Percentiles rank a stretch among this genome's conserved stretches.
phyloP scores from a whole-genome alignment of 2,797 vertebrate genomes.

The Acropternis orthonyx region DNA sequence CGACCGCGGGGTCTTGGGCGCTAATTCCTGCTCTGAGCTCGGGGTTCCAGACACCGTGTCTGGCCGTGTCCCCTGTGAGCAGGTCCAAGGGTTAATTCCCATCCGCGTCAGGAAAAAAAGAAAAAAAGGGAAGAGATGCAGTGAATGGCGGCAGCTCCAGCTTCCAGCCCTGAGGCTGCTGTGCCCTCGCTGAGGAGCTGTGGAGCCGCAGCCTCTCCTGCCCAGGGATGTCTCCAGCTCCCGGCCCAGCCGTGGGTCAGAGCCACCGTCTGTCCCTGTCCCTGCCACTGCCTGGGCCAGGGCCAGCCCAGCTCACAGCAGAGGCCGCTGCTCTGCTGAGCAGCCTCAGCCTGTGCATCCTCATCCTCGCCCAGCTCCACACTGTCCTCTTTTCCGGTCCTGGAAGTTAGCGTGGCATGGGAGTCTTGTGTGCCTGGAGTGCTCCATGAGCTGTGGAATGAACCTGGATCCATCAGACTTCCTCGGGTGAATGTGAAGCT shows the following conservation, averaged over 20 bases:
- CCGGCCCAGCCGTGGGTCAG: accelerated
- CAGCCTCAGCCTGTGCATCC: not conserved
- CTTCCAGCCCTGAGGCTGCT: not conserved
- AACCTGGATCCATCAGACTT: not conserved
- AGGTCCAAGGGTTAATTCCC: constrained; percentile 23
- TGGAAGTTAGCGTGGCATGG: accelerated
- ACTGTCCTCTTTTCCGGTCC: not conserved
- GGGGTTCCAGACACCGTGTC: not conserved
- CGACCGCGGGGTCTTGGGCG: not conserved
- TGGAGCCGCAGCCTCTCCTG: not conserved
- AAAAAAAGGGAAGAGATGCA: not conserved
- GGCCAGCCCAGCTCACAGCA: not conserved
- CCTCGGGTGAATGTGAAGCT: accelerated
- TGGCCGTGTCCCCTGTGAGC: not conserved
- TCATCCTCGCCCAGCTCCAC: not conserved
- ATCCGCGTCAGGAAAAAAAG: accelerated
- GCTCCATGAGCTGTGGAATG: not conserved
- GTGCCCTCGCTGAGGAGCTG: not conserved
- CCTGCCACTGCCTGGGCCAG: not conserved
- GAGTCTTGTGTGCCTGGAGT: not conserved
- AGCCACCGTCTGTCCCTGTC: not conserved
- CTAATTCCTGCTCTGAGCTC: constrained; percentile 34
- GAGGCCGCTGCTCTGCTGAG: not conserved
- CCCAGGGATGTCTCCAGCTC: not conserved
- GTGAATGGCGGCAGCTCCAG: not conserved